phyloP scores from a whole-genome alignment of 2,113 vertebrate genomes.

The Dipodomys merriami region DNA sequence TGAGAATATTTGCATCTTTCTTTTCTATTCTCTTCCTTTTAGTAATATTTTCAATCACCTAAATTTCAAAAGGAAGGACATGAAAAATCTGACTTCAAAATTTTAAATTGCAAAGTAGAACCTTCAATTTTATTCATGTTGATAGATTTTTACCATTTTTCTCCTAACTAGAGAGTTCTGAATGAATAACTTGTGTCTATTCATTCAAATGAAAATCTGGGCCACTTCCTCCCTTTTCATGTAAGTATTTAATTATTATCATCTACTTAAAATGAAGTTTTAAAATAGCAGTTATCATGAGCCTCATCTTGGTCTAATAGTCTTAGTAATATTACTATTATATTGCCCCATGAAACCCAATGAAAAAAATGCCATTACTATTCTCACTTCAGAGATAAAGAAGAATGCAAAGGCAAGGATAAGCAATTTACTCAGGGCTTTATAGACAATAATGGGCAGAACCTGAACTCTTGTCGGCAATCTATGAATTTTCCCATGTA shows the following conservation, averaged over 20 bases:
- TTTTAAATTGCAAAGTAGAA: constrained; percentile 1
- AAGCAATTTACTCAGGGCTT: neutral
- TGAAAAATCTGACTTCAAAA: constrained; percentile 43
- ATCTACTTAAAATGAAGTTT: constrained; percentile 13
- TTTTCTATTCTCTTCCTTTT: constrained; percentile 11
- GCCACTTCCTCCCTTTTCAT: neutral
- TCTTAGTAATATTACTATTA: neutral
- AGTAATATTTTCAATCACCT: neutral
- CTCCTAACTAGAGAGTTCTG: neutral
- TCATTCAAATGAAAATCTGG: constrained; percentile 21
- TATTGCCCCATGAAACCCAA: neutral
- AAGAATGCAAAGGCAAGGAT: neutral
- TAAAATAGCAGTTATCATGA: neutral
- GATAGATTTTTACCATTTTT: neutral
- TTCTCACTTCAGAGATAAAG: constrained; percentile 17
- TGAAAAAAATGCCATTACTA: neutral
- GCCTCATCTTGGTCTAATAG: neutral
- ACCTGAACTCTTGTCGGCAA: neutral
- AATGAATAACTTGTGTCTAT: neutral
- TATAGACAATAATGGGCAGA: neutral
- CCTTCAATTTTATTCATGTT: neutral
- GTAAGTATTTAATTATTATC: neutral
- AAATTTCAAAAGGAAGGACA: constrained; percentile 30
- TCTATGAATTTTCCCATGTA: neutral
- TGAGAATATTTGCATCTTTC: constrained; percentile 29